A percentile compares a stretch with the other conserved stretches of the same genome.
These are phyloP conservation scores for Antechinus stuartii DNA, from an alignment of 2,113 vertebrate genomes.

Conservation along the genomic window DNA sequence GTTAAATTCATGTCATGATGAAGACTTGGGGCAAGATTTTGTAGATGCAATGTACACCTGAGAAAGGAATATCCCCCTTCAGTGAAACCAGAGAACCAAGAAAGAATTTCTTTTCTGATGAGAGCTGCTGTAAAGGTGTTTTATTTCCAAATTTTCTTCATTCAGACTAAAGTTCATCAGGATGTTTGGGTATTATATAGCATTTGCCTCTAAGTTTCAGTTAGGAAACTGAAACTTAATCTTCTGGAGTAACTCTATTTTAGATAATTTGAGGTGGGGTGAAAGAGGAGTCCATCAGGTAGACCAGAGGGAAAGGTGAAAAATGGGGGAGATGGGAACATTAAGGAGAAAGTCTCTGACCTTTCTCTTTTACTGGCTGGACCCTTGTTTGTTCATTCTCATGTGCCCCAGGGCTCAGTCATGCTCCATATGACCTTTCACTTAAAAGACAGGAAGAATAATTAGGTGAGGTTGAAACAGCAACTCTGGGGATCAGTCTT, in stretches of 20 bases:
- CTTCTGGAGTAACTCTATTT: not conserved
- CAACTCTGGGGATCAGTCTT: not conserved
- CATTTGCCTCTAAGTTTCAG: conserved; percentile 1
- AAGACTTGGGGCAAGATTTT: not conserved
- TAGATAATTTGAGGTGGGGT: not conserved
- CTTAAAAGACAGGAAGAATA: not conserved
- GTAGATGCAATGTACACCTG: not conserved
- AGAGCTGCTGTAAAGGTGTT: not conserved
- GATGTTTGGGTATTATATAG: not conserved
- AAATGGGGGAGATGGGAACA: not conserved
- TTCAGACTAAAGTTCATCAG: not conserved
- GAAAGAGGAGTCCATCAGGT: not conserved
- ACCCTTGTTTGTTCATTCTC: not conserved
- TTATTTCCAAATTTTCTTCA: not conserved
- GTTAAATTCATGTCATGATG: not conserved
- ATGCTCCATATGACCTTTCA: not conserved
- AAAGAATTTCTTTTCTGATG: not conserved
- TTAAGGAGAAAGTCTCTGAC: not conserved
- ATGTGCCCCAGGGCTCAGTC: not conserved
- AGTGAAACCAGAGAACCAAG: not conserved
- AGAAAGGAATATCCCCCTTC: not conserved
- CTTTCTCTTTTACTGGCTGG: not conserved
- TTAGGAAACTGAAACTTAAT: not conserved
- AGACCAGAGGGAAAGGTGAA: not conserved
- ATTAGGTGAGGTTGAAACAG: not conserved